A percentile compares a stretch with the other conserved stretches of the same genome.
phyloP scores from a whole-genome alignment of 2,888 invertebrate species.

The Sarcophaga rosellei region DNA sequence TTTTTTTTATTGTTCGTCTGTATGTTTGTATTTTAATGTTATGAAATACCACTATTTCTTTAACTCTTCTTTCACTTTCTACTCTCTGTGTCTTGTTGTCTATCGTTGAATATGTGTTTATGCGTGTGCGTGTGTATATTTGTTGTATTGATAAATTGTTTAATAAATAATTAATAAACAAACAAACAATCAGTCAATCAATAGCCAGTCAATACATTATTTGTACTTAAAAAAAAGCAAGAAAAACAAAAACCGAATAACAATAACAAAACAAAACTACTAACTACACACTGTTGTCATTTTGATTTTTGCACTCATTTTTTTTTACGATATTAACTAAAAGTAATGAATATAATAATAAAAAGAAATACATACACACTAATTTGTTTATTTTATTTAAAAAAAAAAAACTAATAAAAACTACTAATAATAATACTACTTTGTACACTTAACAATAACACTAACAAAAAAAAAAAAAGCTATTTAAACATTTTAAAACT shows the following conservation, averaged over 20 bases:
- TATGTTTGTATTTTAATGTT: slow-evolving; percentile 41
- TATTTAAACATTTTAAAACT: not conserved
- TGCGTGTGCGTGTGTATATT: slow-evolving; percentile 42
- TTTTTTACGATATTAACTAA: slow-evolving; percentile 68
- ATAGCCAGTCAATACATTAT: slow-evolving; percentile 35
- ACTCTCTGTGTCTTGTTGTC: slow-evolving; percentile 56
- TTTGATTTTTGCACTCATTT: slow-evolving; percentile 69
- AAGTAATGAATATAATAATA: slow-evolving; percentile 51
- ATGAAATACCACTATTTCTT: too few relatives aligned
- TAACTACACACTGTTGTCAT: slow-evolving; percentile 52
- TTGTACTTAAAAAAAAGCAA: slow-evolving; percentile 56
- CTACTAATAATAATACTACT: not conserved
- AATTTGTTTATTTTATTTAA: not conserved
- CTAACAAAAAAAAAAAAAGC: slow-evolving; percentile 17
- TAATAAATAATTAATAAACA: not conserved
- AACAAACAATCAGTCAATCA: slow-evolving; percentile 35
- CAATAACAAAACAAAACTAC: slow-evolving; percentile 49
- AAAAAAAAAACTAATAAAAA: not conserved
- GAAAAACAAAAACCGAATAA: not conserved
- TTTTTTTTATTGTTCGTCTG: slow-evolving; percentile 37
- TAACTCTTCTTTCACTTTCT: slow-evolving; percentile 43
- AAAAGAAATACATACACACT: slow-evolving; percentile 5
- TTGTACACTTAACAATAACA: slow-evolving; percentile 6
- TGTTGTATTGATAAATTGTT: slow-evolving; percentile 42
- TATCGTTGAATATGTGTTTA: slow-evolving; percentile 47